These are phyloP conservation scores for Haliclystus octoradiatus DNA, from an alignment of 30 jellyfish, hydroid and myxozoan genomes.

Conservation along the genomic window DNA sequence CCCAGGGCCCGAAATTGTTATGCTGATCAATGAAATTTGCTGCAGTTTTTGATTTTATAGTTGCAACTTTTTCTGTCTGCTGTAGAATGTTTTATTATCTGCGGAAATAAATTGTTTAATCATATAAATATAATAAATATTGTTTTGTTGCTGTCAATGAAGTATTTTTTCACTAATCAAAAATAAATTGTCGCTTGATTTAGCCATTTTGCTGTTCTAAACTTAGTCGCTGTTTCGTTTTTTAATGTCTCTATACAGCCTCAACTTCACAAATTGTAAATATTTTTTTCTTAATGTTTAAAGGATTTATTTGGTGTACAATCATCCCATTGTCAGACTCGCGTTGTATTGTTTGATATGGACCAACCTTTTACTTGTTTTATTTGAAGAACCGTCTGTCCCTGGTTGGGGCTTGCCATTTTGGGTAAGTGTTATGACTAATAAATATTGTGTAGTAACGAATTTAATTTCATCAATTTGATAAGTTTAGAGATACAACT, in stretches of 20 bases:
- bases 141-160: not conserved
- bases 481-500: too few species aligned
- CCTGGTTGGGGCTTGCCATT: conserved; percentile 62
- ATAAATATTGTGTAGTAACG: not conserved
- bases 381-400: conserved; percentile 90
- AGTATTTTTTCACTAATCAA: conserved; percentile 10
- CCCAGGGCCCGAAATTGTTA: not conserved
- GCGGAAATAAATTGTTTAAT: too few species aligned
- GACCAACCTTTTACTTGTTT: conserved; percentile 47
- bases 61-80: too few species aligned
- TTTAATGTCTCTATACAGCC: too few species aligned
- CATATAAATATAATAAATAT: not conserved
- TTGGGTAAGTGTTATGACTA: conserved; percentile 49
- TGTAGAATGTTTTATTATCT: too few species aligned
- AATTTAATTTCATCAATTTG: not conserved
- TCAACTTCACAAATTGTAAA: too few species aligned
- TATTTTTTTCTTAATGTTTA: too few species aligned
- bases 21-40: not conserved
- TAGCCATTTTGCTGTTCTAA: too few species aligned
- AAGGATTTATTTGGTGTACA: conserved; percentile 77
- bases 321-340: conserved; percentile 35
- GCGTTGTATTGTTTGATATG: conserved; percentile 45
- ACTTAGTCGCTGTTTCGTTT: too few species aligned
- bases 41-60: too few species aligned
- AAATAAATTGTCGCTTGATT: too few species aligned